Percentiles rank a stretch among this genome's conserved stretches.
Evolutionary conservation across 2,888 invertebrate genomes (phyloP).

Genomic region (Lasiommata megera): DNA sequence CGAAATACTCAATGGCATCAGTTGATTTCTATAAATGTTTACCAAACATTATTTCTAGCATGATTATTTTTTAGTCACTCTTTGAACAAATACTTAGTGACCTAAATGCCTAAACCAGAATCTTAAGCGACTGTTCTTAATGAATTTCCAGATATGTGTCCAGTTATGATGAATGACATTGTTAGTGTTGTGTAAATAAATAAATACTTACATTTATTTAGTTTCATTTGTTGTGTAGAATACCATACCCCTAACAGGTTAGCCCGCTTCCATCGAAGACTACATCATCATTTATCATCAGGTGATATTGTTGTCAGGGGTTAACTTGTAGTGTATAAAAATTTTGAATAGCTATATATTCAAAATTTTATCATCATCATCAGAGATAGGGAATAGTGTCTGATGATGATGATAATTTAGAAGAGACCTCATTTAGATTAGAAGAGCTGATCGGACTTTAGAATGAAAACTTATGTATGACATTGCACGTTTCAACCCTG

Average conservation of each 20-base stretch:
- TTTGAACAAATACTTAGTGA: background rate
- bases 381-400: too few relatives aligned
- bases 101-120: background rate
- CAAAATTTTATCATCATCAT: background rate
- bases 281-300: too few relatives aligned
- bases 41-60: background rate
- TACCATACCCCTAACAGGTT: background rate
- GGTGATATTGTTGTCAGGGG: too few relatives aligned
- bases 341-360: background rate
- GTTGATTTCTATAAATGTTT: background rate
- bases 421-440: too few relatives aligned
- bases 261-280: too few relatives aligned
- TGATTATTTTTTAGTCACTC: background rate
- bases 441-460: too few relatives aligned
- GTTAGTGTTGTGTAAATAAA: constrained; percentile 59
- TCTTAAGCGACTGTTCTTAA: background rate
- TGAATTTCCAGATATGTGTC: constrained; percentile 23
- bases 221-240: constrained; percentile 3
- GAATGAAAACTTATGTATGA: too few relatives aligned
- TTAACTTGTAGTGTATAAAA: too few relatives aligned
- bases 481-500: too few relatives aligned
- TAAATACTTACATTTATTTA: constrained; percentile 37
- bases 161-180: constrained; percentile 48
- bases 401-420: too few relatives aligned
- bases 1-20: constrained; percentile 4